A percentile compares a stretch with the other conserved stretches of the same genome.
phyloP scores from a whole-genome alignment of 2,797 vertebrate species.

The Halcyon chelicuti region DNA sequence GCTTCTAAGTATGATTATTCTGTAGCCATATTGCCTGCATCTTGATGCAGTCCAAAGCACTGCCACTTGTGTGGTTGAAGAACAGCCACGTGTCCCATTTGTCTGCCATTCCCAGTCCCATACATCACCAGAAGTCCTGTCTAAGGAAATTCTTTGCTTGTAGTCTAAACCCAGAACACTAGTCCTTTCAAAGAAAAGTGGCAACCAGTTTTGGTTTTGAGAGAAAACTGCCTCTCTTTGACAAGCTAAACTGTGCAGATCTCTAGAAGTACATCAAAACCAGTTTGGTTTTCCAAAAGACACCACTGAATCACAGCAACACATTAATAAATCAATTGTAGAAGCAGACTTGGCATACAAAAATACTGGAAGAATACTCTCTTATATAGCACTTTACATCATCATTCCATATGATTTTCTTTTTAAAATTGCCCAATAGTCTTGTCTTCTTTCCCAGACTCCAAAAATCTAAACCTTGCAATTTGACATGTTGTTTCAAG shows the following conservation, averaged over 20 bases:
- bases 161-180: neutral
- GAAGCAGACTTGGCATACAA: neutral
- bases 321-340: neutral
- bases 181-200: neutral
- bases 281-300: neutral
- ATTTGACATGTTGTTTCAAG: neutral
- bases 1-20: neutral
- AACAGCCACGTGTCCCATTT: neutral
- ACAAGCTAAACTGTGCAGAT: neutral
- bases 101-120: neutral
- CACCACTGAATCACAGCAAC: neutral
- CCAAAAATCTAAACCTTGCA: neutral
- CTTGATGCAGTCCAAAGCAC: neutral
- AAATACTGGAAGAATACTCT: neutral
- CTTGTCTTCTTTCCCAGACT: neutral
- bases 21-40: neutral
- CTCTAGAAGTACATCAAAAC: neutral
- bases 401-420: accelerated
- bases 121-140: neutral
- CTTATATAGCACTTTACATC: neutral
- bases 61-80: neutral
- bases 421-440: neutral
- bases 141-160: neutral
- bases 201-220: neutral
- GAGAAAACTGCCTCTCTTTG: neutral